These are phyloP conservation scores for Lordiphosa collinella DNA, from an alignment of 1,140 invertebrate species.

Conservation along the genomic window DNA sequence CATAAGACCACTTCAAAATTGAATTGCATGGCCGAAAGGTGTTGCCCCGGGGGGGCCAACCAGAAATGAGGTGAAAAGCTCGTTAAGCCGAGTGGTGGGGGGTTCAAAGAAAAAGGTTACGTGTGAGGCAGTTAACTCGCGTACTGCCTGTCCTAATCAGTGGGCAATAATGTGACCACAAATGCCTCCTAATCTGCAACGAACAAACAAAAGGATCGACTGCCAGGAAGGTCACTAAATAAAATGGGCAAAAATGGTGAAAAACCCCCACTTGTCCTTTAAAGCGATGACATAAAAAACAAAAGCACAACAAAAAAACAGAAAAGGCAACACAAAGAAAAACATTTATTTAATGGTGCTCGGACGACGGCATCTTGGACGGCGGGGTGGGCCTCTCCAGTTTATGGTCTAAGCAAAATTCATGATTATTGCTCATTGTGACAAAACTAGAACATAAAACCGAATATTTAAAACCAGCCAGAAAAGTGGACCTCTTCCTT, in stretches of 20 bases:
- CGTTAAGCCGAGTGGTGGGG: too few species aligned
- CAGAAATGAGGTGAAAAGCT: constrained; percentile 64
- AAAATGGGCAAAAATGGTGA: constrained; percentile 60
- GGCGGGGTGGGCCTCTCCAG: neutral
- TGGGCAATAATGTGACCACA: constrained; percentile 77
- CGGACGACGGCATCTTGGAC: constrained; percentile 33
- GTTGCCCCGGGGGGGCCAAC: constrained; percentile 6
- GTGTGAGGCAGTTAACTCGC: constrained; percentile 65
- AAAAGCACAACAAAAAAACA: constrained; percentile 21
- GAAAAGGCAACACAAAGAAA: constrained; percentile 53
- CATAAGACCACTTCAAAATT: constrained; percentile 63
- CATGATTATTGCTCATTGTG: constrained; percentile 77
- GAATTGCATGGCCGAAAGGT: constrained; percentile 38
- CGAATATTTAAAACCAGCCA: constrained; percentile 63
- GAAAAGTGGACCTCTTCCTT: constrained; percentile 13
- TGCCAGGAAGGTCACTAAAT: constrained; percentile 50
- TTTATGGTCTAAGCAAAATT: constrained; percentile 75
- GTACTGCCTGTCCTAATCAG: constrained; percentile 62
- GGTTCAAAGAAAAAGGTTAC: constrained; percentile 47
- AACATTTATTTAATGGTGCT: constrained; percentile 75
- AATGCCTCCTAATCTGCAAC: constrained; percentile 70
- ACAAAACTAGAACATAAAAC: constrained; percentile 77
- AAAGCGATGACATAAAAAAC: constrained; percentile 62
- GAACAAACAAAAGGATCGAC: constrained; percentile 57
- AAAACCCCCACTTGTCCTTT: constrained; percentile 61